Percentiles rank a stretch among this genome's conserved stretches.
Evolutionary conservation across 2,888 invertebrate species (phyloP).

Genomic region (Netelia inedita): DNA sequence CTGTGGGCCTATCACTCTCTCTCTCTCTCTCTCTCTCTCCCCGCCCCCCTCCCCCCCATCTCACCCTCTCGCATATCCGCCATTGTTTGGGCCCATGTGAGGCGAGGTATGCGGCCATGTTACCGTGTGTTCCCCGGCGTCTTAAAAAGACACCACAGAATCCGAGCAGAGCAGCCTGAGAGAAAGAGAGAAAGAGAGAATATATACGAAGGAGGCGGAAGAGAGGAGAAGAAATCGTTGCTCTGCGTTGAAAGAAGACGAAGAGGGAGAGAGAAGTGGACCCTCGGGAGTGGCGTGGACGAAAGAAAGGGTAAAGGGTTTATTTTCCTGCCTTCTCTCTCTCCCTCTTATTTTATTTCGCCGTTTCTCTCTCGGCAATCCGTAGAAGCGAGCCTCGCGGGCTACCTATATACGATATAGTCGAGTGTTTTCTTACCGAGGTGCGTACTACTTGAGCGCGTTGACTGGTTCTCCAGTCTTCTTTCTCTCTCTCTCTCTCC

Average conservation of each 20-base stretch:
- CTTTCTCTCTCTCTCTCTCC: constrained; percentile 14
- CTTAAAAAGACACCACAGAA: constrained; percentile 78
- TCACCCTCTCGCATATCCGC: constrained; percentile 80
- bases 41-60: constrained; percentile 15
- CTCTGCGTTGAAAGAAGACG: constrained; percentile 8
- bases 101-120: constrained; percentile 83
- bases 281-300: constrained; percentile 66
- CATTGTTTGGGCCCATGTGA: constrained; percentile 83
- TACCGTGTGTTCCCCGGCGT: constrained; percentile 76
- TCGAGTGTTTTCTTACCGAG: constrained; percentile 30
- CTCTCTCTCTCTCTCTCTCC: constrained; percentile 6
- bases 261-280: constrained; percentile 67
- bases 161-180: constrained; percentile 67
- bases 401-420: constrained; percentile 49
- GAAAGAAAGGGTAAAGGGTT: constrained; percentile 65
- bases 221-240: constrained; percentile 43
- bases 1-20: neutral
- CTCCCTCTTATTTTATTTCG: neutral
- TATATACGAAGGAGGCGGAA: constrained; percentile 55
- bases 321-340: constrained; percentile 28
- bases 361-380: constrained; percentile 35
- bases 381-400: constrained; percentile 43
- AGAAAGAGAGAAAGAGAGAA: constrained; percentile 60
- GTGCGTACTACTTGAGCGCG: constrained; percentile 51
- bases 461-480: constrained; percentile 74